phyloP scores from a whole-genome alignment of 2,888 invertebrate species.

The Nemurella pictetii region DNA sequence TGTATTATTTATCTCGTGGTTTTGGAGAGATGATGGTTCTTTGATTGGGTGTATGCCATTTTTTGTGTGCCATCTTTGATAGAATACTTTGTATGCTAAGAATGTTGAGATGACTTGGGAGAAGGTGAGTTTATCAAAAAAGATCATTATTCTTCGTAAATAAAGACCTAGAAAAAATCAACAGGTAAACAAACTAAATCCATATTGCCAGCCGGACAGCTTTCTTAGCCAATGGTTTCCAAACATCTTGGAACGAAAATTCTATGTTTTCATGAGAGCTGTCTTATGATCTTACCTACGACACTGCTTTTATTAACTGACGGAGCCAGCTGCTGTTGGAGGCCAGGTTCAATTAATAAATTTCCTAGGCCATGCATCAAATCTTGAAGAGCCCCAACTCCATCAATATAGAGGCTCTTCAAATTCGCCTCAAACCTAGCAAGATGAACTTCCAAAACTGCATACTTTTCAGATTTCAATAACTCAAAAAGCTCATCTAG shows the following conservation, averaged over 20 bases:
- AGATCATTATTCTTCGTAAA: slow-evolving; percentile 76
- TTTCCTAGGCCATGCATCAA: slow-evolving; percentile 67
- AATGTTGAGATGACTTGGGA: slow-evolving; percentile 77
- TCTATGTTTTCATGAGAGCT: too few relatives aligned
- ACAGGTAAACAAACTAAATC: slow-evolving; percentile 48
- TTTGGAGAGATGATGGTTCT: slow-evolving; percentile 12
- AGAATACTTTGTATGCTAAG: slow-evolving; percentile 71
- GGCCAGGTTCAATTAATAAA: slow-evolving; percentile 64
- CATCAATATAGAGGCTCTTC: slow-evolving; percentile 60
- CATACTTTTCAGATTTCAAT: slow-evolving; percentile 65
- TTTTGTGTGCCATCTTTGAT: slow-evolving; percentile 51
- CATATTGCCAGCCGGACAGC: too few relatives aligned
- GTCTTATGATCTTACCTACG: slow-evolving; percentile 59
- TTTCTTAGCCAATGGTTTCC: not conserved
- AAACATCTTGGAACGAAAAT: too few relatives aligned
- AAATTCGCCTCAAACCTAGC: slow-evolving; percentile 64
- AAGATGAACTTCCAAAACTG: slow-evolving; percentile 60
- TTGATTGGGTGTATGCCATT: not conserved
- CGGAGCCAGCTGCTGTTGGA: slow-evolving; percentile 56
- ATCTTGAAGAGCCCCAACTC: slow-evolving; percentile 60
- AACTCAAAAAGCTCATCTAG: slow-evolving; percentile 67
- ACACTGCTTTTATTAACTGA: slow-evolving; percentile 68
- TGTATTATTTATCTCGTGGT: slow-evolving; percentile 12
- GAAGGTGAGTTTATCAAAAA: slow-evolving; percentile 82
- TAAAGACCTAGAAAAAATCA: slow-evolving; percentile 77